These are phyloP conservation scores for Echiichthys vipera DNA, from an alignment of 2,797 vertebrate species.

Conservation along the genomic window DNA sequence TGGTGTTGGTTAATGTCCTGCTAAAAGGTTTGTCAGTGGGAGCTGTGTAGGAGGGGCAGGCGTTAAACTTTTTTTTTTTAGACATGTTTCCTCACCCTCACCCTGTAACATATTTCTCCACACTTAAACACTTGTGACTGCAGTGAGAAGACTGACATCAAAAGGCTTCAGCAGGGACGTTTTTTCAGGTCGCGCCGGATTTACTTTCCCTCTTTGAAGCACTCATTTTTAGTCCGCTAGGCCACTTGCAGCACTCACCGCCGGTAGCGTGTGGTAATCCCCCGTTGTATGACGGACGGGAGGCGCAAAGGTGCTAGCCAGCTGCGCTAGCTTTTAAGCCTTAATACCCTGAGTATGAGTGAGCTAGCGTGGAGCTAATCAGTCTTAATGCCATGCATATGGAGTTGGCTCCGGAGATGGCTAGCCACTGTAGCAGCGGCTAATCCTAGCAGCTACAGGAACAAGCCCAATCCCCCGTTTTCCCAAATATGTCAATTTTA, in stretches of 20 bases:
- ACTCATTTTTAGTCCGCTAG: slow-evolving; percentile 31
- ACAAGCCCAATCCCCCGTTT: slow-evolving; percentile 45
- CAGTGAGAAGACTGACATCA: neutral
- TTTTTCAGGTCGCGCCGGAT: slow-evolving; percentile 50
- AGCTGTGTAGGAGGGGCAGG: neutral
- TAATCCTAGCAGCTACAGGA: slow-evolving; percentile 64
- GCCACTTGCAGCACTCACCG: slow-evolving; percentile 15
- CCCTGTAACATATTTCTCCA: neutral
- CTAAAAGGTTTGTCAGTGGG: neutral
- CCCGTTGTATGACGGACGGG: slow-evolving; percentile 39
- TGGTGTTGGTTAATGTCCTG: neutral
- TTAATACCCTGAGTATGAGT: slow-evolving; percentile 67
- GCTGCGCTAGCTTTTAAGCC: slow-evolving; percentile 61
- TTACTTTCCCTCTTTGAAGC: slow-evolving; percentile 47
- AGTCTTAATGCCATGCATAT: slow-evolving; percentile 61
- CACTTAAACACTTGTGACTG: slow-evolving; percentile 15
- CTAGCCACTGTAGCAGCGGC: slow-evolving; percentile 46
- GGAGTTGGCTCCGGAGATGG: slow-evolving; percentile 54
- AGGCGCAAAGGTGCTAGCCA: slow-evolving; percentile 58
- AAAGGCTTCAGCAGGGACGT: neutral
- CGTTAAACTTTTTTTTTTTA: neutral
- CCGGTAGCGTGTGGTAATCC: slow-evolving; percentile 63
- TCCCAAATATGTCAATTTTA: slow-evolving; percentile 63
- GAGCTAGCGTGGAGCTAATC: slow-evolving; percentile 68
- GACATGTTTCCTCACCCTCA: neutral